Conservation (phyloP, 2,113 vertebrate species). For the Actinemys pallida region DNA sequence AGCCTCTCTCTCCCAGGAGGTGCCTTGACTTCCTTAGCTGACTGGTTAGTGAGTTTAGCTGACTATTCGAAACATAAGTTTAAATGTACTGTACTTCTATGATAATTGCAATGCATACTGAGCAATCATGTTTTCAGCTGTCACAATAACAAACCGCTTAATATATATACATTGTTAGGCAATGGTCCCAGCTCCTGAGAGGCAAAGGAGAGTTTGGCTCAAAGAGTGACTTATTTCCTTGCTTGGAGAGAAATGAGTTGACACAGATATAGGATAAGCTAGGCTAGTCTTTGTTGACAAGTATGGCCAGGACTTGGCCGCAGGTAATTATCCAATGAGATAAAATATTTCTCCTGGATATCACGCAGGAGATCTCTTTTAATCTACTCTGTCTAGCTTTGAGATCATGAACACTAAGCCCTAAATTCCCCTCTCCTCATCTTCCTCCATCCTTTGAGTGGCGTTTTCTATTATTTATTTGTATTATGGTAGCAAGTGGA, state of each 20-base stretch:
- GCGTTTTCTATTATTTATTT: neutral
- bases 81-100: neutral
- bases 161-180: conserved; percentile 10
- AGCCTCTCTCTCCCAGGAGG: conserved; percentile 22
- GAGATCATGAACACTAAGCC: neutral
- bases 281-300: neutral
- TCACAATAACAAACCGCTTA: conserved; percentile 49
- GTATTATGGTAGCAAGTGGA: rapidly evolving
- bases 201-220: conserved; percentile 8
- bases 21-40: neutral
- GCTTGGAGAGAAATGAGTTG: neutral
- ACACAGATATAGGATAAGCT: neutral
- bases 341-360: neutral
- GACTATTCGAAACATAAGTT: neutral
- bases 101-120: neutral
- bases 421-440: neutral
- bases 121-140: conserved; percentile 6
- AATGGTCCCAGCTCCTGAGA: neutral
- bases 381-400: neutral
- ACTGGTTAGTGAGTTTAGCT: neutral
- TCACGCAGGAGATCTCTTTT: neutral
- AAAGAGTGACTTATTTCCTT: conserved; percentile 29
- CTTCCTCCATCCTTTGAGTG: neutral
- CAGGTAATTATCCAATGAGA: neutral
- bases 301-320: neutral